Conservation (phyloP, 1,140 invertebrate species). For the Pteromalus puparum region DNA sequence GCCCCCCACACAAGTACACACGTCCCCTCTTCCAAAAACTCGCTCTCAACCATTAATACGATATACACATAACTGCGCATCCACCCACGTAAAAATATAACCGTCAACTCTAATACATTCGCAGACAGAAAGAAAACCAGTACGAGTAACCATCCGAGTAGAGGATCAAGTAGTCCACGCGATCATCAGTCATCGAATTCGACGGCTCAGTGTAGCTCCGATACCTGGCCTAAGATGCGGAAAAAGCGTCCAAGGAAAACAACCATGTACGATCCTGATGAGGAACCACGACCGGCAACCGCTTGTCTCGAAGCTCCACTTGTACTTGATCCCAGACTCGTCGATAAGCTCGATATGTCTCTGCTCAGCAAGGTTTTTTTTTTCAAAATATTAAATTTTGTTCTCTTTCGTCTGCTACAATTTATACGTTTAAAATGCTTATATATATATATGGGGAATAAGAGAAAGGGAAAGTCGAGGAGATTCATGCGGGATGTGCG, state of each 20-base stretch:
- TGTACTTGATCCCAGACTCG: conserved; percentile 75
- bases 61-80: neutral
- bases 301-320: conserved; percentile 78
- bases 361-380: conserved; percentile 77
- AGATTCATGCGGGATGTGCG: no score
- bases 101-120: neutral
- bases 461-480: no score
- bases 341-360: conserved; percentile 79
- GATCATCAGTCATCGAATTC: neutral
- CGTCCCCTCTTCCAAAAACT: no score
- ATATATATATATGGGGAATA: neutral
- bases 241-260: conserved; percentile 21
- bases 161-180: neutral
- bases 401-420: conserved; percentile 2
- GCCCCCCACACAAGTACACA: no score
- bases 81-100: neutral
- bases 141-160: neutral
- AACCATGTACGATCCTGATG: neutral
- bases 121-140: neutral
- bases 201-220: neutral
- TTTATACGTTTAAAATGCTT: no score
- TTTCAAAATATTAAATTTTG: conserved; percentile 47
- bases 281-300: conserved; percentile 73
- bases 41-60: no score
- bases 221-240: conserved; percentile 26